Base-by-base conservation (phyloP, 2,888 invertebrate species). In the Prosapia bicincta region DNA sequence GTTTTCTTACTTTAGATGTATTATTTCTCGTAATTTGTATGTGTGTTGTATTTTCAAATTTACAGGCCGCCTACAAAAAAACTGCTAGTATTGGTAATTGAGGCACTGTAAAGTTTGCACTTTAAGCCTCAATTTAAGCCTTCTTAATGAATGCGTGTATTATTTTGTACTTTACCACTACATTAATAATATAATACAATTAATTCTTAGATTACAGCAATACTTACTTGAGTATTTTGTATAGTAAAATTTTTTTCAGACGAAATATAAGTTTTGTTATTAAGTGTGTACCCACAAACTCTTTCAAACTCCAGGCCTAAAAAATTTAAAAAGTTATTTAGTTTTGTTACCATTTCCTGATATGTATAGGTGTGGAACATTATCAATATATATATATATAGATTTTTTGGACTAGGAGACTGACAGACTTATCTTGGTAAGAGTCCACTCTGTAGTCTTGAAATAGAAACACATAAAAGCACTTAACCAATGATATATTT, bases 291-390 rank as follows among this genome's bases (percentile, higher is more conserved):
- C 20, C 54, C 74, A 74, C 74, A 74, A 54, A 38, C 54, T 69
- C 69, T 74, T 13, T 54, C 43, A 9, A 69, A 69, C 28, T 74
- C 74, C 68, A n/a, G 28, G 20, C 69, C 74, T 74, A 43, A 26
- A 74, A 74, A 32, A 66, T 24, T 6, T 23, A 15, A 25, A 43
- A 2, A 5, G 13, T 9, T 38, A 13, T 7, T 38, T 9, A 13
- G 2, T 13, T 38, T 38, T 13, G 13, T 2, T 2, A 28, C 9
- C 3, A 6, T 38, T 38, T 2, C 6, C 13, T 13, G 13, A 13
- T 5, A 38, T 38, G 38, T 13, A 9, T 2, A 13, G 13, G 6
- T 13, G 38, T 38, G n/a, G n/a, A n/a, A n/a, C n/a, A n/a, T 38
- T 13, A 38, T 38, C 2, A 9, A 9, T 2, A 13, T 38, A 38